Evolutionary conservation across 2,888 invertebrate species (phyloP), one percentile per base, ranked within the genome.

Genomic region (Eurois occulta): DNA sequence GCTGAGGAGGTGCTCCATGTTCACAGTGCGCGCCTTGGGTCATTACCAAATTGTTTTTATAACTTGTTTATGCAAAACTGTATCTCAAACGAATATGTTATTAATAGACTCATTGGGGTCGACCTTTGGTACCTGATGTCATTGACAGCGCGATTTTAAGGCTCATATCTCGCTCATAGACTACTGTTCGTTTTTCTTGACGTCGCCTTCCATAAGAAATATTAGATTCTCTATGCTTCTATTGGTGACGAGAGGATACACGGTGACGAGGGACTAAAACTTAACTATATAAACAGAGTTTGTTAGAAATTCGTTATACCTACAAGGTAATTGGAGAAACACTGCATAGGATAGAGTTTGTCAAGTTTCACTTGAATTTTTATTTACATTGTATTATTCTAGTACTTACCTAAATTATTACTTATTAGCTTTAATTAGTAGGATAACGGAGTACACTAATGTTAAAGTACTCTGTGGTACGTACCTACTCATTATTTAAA

Each of bases 81-180:
- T 21, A 11, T 38, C 6, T 32, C 28, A 55, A 72, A 71, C 24
- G 32, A 21, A 28, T 78, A 6, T 38, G 48, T 46, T 48, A 41
- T 77, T 62, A 58, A 21, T 79, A 65, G 32, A 60, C 68, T 13
- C 52, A 32, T 46, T 72, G 60, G 41, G 55, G 43, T 60, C 71
- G 69, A 82, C 43, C 86, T 86, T 32, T 82, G 86, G 24, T 67
- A 64, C 16, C 60, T 73, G 72, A 72, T 28, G 66, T 82, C 66
- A 76, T 28, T 38, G 68, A 38, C n/a, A 65, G 35, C 28, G 21
- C n/a, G 64, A 60, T 72, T 46, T 69, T 28, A 46, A 60, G 8
- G 5, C 58, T 60, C 24, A 41, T 41, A 70, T 46, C 46, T 80
- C 55, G 35, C 55, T 35, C 21, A 58, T 35, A 69, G 11, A 24